Evolutionary conservation across 2,797 vertebrate species (phyloP).

Genomic region (Psittacula derbiana): DNA sequence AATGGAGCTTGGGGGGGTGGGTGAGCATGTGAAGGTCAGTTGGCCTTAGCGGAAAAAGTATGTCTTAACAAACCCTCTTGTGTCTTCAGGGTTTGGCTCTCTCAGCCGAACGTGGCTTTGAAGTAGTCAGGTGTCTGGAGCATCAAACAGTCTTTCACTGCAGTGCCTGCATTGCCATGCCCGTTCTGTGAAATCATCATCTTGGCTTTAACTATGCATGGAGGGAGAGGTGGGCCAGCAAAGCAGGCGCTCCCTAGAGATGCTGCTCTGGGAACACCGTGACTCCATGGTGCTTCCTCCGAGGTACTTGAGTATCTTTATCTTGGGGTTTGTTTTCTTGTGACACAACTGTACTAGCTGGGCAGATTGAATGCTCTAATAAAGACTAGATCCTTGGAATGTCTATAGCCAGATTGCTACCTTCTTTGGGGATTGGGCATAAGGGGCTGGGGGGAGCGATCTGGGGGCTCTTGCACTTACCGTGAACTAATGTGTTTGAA

Average conservation of each 20-base stretch:
- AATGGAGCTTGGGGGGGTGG: neutral
- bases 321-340: neutral
- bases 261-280: neutral
- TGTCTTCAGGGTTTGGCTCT: neutral
- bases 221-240: neutral
- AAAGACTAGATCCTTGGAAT: slow-evolving; percentile 66
- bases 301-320: neutral
- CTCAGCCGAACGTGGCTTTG: neutral
- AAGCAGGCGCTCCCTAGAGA: neutral
- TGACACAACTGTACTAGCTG: slow-evolving; percentile 55
- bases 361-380: slow-evolving; percentile 56
- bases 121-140: neutral
- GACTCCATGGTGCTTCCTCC: neutral
- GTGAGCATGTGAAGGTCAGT: neutral
- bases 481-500: neutral
- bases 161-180: neutral
- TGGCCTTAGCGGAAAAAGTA: neutral
- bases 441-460: neutral
- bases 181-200: neutral
- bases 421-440: slow-evolving; percentile 19
- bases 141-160: neutral
- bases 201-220: neutral
- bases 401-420: slow-evolving; percentile 55
- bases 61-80: neutral
- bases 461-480: neutral